Evolutionary conservation across 2,888 invertebrate species (phyloP).

Genomic region (Allygus modestus): DNA sequence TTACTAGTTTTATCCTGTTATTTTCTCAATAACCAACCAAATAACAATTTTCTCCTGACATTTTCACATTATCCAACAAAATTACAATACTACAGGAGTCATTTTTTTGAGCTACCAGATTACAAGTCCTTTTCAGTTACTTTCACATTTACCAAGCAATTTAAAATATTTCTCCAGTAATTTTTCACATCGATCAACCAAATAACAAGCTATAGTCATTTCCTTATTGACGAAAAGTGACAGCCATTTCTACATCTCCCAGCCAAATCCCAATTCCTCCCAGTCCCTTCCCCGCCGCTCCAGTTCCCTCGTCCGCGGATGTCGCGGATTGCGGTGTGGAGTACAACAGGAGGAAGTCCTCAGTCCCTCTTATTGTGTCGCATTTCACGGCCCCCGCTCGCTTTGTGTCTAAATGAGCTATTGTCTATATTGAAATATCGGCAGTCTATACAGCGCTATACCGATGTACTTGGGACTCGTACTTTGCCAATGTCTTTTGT

Average conservation of each 20-base stretch:
- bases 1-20: no score
- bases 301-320: not conserved
- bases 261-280: not conserved
- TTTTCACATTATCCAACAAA: no score
- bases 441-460: not conserved
- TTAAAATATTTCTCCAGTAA: no score
- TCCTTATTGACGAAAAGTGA: no score
- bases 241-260: not conserved
- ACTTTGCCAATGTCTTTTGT: conserved; percentile 10
- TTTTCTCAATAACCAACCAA: no score
- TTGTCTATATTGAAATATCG: conserved; percentile 62
- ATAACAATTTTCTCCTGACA: no score
- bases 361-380: conserved; percentile 24
- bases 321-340: not conserved
- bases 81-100: no score
- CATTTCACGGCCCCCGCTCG: conserved; percentile 40
- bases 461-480: not conserved
- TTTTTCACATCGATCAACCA: no score
- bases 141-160: no score
- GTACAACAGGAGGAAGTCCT: conserved; percentile 30
- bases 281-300: not conserved
- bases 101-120: no score
- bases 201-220: no score
- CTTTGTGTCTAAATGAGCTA: conserved; percentile 60
- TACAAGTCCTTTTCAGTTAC: no score